Conservation (phyloP, 1,140 invertebrate genomes). For the Limonius californicus region DNA sequence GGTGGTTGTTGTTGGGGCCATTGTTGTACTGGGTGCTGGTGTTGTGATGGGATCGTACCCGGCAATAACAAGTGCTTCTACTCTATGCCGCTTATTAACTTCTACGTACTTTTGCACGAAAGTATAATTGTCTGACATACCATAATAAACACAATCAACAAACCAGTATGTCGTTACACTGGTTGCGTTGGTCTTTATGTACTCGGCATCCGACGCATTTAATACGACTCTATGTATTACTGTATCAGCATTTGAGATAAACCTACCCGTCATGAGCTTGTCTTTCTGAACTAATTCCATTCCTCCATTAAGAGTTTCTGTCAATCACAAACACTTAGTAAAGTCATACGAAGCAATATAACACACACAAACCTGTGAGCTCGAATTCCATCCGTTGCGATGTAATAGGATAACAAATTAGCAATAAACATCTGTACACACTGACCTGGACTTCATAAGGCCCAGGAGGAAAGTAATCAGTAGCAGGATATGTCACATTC, state of each 20-base stretch:
- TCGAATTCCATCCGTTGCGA: slow-evolving; percentile 52
- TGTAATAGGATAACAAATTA: slow-evolving; percentile 44
- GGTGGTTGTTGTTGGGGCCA: slow-evolving; percentile 50
- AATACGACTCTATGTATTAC: slow-evolving; percentile 58
- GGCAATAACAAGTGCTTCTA: slow-evolving; percentile 67
- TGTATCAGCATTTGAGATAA: slow-evolving; percentile 57
- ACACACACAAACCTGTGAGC: slow-evolving; percentile 58
- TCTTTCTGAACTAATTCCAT: slow-evolving; percentile 60
- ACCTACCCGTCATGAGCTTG: slow-evolving; percentile 52
- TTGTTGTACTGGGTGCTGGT: slow-evolving; percentile 55
- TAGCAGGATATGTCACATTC: slow-evolving; percentile 56
- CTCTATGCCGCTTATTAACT: slow-evolving; percentile 55
- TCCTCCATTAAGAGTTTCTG: slow-evolving; percentile 62
- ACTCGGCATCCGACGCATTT: slow-evolving; percentile 56
- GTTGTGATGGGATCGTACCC: slow-evolving; percentile 61
- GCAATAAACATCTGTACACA: slow-evolving; percentile 49
- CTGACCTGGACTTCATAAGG: slow-evolving; percentile 58
- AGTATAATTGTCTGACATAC: slow-evolving; percentile 56
- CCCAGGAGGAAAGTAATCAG: slow-evolving; percentile 53
- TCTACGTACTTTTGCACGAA: slow-evolving; percentile 61
- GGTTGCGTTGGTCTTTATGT: slow-evolving; percentile 58
- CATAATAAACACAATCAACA: slow-evolving; percentile 68
- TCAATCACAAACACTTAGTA: too few relatives aligned
- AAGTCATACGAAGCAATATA: neutral
- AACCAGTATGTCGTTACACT: slow-evolving; percentile 70